Conservation (phyloP, 2,113 vertebrate genomes). For the Ranitomeya variabilis region DNA sequence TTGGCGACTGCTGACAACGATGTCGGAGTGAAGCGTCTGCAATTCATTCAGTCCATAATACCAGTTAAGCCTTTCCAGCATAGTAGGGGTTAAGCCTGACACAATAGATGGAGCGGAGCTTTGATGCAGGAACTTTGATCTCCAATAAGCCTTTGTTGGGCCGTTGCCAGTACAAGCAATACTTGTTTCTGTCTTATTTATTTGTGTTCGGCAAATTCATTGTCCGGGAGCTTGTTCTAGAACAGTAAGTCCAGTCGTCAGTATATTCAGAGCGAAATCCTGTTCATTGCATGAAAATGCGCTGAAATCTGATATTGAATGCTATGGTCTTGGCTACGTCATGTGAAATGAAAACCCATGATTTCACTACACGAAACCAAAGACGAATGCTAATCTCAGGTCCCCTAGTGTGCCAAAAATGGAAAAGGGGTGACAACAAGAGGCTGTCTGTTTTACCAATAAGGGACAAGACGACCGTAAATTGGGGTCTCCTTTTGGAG, state of each 20-base stretch:
- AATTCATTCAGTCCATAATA: constrained; percentile 31
- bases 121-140: constrained; percentile 51
- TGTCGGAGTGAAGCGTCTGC: neutral
- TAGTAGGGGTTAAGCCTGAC: constrained; percentile 43
- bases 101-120: constrained; percentile 38
- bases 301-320: neutral
- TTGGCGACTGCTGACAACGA: constrained; percentile 45
- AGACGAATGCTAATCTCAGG: neutral
- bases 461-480: no score
- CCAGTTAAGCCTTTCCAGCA: constrained; percentile 21
- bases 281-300: constrained; percentile 7
- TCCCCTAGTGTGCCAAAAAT: neutral
- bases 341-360: neutral
- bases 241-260: constrained; percentile 24
- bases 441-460: no score
- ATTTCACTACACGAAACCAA: neutral
- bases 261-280: constrained; percentile 39
- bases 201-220: constrained; percentile 26
- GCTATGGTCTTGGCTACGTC: neutral
- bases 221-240: constrained; percentile 11
- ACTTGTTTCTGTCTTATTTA: constrained; percentile 32
- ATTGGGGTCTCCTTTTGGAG: no score
- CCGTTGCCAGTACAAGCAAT: constrained; percentile 45
- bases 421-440: neutral
- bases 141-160: constrained; percentile 39